Percentiles rank a stretch among this genome's conserved stretches.
Evolutionary conservation across 2,888 invertebrate genomes (phyloP).

Genomic region (Mythimna ferrago): DNA sequence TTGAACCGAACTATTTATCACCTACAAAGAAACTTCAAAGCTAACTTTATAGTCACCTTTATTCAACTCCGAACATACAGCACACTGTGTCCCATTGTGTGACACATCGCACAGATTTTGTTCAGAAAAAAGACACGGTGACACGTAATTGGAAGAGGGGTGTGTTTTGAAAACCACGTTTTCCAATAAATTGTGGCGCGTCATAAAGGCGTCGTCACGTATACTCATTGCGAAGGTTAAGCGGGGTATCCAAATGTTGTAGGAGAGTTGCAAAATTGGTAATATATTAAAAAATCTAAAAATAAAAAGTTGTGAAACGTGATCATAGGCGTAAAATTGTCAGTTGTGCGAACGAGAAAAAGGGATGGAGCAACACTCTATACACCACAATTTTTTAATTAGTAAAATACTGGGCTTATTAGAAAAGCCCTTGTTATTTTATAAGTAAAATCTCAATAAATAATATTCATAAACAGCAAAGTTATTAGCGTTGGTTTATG

Average conservation of each 20-base stretch:
- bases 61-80: conserved; percentile 40
- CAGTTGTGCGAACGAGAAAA: no score
- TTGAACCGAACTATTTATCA: conserved; percentile 66
- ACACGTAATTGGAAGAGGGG: conserved; percentile 66
- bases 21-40: conserved; percentile 63
- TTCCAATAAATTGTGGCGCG: conserved; percentile 80
- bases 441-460: no score
- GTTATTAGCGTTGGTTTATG: no score
- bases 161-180: conserved; percentile 76
- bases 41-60: conserved; percentile 50
- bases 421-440: no score
- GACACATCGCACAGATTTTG: conserved; percentile 5
- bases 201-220: conserved; percentile 79
- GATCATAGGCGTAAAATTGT: no score
- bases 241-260: conserved; percentile 58
- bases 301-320: background rate
- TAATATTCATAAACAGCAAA: no score
- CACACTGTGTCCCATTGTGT: conserved; percentile 47
- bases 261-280: conserved; percentile 31
- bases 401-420: no score
- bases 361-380: no score
- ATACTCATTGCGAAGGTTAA: conserved; percentile 74
- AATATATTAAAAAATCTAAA: conserved; percentile 23
- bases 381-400: no score
- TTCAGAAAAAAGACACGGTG: conserved; percentile 45